A percentile compares a stretch with the other conserved stretches of the same genome.
Evolutionary conservation across 2,797 vertebrate genomes (phyloP).

Genomic region (Pempheris klunzingeri): DNA sequence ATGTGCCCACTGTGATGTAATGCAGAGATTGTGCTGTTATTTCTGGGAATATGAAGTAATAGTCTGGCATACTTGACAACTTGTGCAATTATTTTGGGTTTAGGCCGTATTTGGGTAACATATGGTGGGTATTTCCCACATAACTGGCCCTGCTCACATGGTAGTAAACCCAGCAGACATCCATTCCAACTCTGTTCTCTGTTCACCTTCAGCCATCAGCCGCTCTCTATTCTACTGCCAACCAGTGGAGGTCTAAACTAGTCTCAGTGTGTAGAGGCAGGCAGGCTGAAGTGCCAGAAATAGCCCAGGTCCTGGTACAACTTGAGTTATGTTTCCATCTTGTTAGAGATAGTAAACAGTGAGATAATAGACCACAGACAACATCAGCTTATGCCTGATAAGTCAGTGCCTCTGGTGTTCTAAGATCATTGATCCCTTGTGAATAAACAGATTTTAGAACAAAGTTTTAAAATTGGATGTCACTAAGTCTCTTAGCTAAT

Average conservation of each 20-base stretch:
- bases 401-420: neutral
- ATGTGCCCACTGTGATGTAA: constrained; percentile 13
- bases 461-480: neutral
- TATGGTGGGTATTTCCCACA: neutral
- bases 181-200: neutral
- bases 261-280: constrained; percentile 13
- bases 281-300: constrained; percentile 23
- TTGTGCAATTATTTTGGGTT: constrained; percentile 11
- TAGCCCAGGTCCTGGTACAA: constrained; percentile 21
- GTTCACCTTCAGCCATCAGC: neutral
- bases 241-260: constrained; percentile 32
- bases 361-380: neutral
- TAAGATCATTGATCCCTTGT: neutral
- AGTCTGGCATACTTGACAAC: neutral
- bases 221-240: constrained; percentile 37
- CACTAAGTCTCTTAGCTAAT: neutral
- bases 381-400: neutral
- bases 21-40: constrained; percentile 20
- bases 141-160: constrained; percentile 1
- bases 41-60: constrained; percentile 13
- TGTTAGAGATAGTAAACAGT: neutral
- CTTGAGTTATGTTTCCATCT: neutral
- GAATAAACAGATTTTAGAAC: no score
- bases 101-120: constrained; percentile 3
- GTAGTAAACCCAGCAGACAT: constrained; percentile 8